phyloP scores from a whole-genome alignment of 1,140 invertebrate species.

The Bombus terrestris region DNA sequence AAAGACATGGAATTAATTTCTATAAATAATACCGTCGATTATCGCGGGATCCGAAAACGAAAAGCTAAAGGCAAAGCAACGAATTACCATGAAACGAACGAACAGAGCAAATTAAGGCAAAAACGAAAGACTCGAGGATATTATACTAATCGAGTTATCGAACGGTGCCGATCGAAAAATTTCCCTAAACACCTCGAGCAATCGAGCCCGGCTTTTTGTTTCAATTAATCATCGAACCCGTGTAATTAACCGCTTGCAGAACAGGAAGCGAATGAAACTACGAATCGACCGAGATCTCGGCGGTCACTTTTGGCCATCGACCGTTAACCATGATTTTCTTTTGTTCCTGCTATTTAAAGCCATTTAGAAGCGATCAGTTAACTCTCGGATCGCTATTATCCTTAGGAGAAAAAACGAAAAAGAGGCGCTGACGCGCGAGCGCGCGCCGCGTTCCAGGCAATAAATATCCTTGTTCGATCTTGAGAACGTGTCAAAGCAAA shows the following conservation, averaged over 20 bases:
- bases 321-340: neutral
- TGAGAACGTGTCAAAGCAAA: constrained; percentile 11
- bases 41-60: too few species aligned
- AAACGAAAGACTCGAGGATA: too few species aligned
- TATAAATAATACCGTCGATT: too few species aligned
- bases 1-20: too few species aligned
- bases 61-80: too few species aligned
- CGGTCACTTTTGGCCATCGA: neutral
- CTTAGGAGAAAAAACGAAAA: too few species aligned
- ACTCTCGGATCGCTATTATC: neutral
- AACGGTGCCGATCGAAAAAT: neutral
- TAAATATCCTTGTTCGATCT: constrained; percentile 11
- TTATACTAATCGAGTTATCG: too few species aligned
- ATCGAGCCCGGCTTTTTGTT: neutral
- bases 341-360: neutral
- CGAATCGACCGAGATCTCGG: neutral
- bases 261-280: neutral
- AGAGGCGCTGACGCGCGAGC: neutral
- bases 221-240: neutral
- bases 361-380: neutral
- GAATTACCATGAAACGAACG: too few species aligned
- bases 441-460: neutral
- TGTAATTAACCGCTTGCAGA: neutral
- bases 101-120: too few species aligned
- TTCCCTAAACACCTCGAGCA: neutral